Evolutionary conservation across 2,888 invertebrate genomes (phyloP), one percentile per base, ranked within the genome.

Genomic region (Pelosia muscerda): DNA sequence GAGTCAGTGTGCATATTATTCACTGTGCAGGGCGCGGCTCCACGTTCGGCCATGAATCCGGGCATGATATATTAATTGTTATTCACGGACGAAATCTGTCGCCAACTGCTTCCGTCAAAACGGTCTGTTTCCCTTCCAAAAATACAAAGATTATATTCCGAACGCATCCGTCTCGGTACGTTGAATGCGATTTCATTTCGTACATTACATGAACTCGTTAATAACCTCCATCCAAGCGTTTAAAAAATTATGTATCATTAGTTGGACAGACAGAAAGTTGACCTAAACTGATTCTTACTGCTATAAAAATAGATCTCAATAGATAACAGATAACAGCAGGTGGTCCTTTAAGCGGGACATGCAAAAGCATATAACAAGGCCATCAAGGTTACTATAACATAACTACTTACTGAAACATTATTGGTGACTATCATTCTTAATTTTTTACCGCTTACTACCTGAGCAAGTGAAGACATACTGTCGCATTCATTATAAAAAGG

Each of bases 21-120:
- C 82, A 84, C 83, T 83, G 82, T 80, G 80, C 78, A 81, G 79
- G 82, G 81, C 76, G 82, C 81, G 75, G 75, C 76, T 75, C 74
- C 76, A 77, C 70, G 76, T 85, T 72, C 88, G 91, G 78, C 93
- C 92, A 81, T 93, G 93, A 92, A 88, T 82, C 81, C 80, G 81
- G 77, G 82, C 85, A 77, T 86, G 83, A 87, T 87, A 82, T 88
- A 87, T 90, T 73, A 81, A 81, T 81, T 90, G 86, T 88, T 89
- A 91, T 90, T 89, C 90, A 87, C 86, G 77, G 82, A 82, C 87
- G 86, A 91, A 90, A 90, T 90, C 88, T 88, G 90, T 88, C 89
- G 86, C 86, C 83, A 75, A 73, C 82, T 84, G 88, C 88, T 89
- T 88, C 90, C 89, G 88, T 85, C 89, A 86, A 88, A 88, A 76